Evolutionary conservation across 2,797 vertebrate genomes (phyloP).

Genomic region (Danio aesculapii): DNA sequence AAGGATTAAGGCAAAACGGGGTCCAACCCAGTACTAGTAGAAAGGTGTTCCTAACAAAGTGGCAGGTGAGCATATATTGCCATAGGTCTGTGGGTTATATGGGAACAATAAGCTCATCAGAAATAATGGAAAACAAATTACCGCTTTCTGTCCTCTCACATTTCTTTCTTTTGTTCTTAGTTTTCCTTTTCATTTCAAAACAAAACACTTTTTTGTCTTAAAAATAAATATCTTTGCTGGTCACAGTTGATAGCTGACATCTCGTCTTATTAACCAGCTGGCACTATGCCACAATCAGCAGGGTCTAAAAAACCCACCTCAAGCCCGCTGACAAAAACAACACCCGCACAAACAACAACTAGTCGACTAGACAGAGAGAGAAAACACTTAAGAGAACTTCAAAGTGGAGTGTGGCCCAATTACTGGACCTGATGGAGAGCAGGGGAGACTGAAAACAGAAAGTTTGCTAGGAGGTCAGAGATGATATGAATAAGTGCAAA

Average conservation of each 20-base stretch:
- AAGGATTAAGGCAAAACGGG: too few relatives aligned
- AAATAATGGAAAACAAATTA: background rate
- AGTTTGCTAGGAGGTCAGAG: background rate
- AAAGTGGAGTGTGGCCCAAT: slow-evolving; percentile 40
- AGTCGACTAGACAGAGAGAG: slow-evolving; percentile 32
- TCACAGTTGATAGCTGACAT: slow-evolving; percentile 55
- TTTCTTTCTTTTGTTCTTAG: slow-evolving; percentile 6
- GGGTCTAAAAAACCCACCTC: slow-evolving; percentile 41
- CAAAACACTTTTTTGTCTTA: slow-evolving; percentile 46
- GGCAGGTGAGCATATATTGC: too few relatives aligned
- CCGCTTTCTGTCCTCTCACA: slow-evolving; percentile 9
- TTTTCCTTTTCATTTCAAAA: slow-evolving; percentile 3
- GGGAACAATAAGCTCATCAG: slow-evolving; percentile 12
- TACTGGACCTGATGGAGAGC: slow-evolving; percentile 32
- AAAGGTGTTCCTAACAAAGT: too few relatives aligned
- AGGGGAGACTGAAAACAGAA: background rate
- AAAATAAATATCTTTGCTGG: slow-evolving; percentile 60
- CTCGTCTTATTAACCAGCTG: slow-evolving; percentile 69
- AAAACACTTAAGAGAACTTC: slow-evolving; percentile 40
- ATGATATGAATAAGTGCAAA: slow-evolving; percentile 8
- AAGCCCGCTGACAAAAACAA: slow-evolving; percentile 48
- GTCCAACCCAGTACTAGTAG: too few relatives aligned
- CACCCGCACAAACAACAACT: slow-evolving; percentile 37
- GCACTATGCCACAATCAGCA: slow-evolving; percentile 48
- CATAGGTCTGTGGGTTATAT: background rate